phyloP scores from a whole-genome alignment of 2,113 vertebrate genomes.

The Chionomys nivalis region DNA sequence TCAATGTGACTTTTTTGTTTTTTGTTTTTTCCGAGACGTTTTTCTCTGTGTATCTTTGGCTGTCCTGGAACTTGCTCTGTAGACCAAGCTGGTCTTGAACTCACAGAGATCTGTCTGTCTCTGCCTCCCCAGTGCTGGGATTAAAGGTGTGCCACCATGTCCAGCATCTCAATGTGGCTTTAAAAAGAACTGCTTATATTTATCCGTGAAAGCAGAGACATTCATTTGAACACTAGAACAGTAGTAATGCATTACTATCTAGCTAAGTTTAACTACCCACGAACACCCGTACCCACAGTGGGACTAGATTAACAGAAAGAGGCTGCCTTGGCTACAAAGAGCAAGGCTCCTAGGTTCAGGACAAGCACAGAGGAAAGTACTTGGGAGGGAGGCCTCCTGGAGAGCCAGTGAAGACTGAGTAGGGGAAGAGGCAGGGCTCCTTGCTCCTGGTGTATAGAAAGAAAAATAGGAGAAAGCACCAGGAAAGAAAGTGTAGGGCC shows the following conservation, averaged over 20 bases:
- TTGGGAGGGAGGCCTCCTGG: not conserved
- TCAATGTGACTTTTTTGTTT: not conserved
- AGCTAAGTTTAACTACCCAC: not conserved
- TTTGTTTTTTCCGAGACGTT: too few relatives aligned
- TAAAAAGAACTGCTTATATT: constrained; percentile 43
- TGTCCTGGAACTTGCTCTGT: too few relatives aligned
- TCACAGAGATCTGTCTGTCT: too few relatives aligned
- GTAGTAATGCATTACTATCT: not conserved
- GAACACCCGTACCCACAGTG: not conserved
- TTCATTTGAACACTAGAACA: constrained; percentile 37
- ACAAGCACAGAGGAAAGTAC: not conserved
- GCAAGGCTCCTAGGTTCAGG: not conserved
- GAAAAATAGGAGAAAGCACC: not conserved
- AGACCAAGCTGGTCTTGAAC: too few relatives aligned
- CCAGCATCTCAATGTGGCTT: not conserved
- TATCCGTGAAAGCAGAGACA: not conserved
- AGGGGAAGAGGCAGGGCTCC: not conserved
- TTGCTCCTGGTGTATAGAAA: not conserved
- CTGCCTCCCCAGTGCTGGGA: too few relatives aligned
- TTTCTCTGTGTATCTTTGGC: too few relatives aligned
- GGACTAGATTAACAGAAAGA: constrained; percentile 6
- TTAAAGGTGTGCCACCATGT: too few relatives aligned
- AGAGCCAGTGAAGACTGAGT: not conserved
- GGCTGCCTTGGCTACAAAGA: not conserved
- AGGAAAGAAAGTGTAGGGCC: not conserved